Percentiles rank a stretch among this genome's conserved stretches.
phyloP scores from a whole-genome alignment of 2,113 vertebrate species.

The Dasyurus viverrinus region DNA sequence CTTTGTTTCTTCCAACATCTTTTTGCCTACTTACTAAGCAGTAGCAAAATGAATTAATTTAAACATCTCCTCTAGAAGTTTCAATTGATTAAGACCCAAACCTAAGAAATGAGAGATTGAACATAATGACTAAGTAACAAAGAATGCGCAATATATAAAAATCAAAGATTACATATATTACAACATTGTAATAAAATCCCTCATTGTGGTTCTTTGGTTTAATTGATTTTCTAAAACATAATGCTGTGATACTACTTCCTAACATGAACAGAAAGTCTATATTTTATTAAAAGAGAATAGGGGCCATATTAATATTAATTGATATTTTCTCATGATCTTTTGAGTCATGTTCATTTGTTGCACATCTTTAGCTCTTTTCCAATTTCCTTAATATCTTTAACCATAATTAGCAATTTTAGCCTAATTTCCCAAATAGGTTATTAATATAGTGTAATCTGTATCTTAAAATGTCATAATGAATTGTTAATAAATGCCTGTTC shows the following conservation, averaged over 20 bases:
- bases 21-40: slow-evolving; percentile 10
- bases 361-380: background rate
- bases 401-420: slow-evolving; percentile 54
- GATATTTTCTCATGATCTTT: background rate
- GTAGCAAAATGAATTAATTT: background rate
- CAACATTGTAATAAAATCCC: background rate
- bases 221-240: background rate
- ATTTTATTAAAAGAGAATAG: slow-evolving; percentile 9
- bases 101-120: slow-evolving; percentile 25
- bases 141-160: slow-evolving; percentile 32
- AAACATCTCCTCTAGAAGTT: background rate
- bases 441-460: slow-evolving; percentile 31
- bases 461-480: slow-evolving; percentile 41
- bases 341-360: slow-evolving; percentile 30
- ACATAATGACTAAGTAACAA: background rate
- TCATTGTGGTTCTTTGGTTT: background rate
- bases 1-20: background rate
- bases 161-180: slow-evolving; percentile 1
- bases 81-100: background rate
- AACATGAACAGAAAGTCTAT: slow-evolving; percentile 14
- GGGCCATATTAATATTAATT: slow-evolving; percentile 22
- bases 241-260: background rate
- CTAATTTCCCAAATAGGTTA: slow-evolving; percentile 40
- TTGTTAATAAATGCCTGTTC: slow-evolving; percentile 29
- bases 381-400: slow-evolving; percentile 22